Conservation (phyloP, 2,797 vertebrate genomes). For the Pseudocheirus occidentalis region DNA sequence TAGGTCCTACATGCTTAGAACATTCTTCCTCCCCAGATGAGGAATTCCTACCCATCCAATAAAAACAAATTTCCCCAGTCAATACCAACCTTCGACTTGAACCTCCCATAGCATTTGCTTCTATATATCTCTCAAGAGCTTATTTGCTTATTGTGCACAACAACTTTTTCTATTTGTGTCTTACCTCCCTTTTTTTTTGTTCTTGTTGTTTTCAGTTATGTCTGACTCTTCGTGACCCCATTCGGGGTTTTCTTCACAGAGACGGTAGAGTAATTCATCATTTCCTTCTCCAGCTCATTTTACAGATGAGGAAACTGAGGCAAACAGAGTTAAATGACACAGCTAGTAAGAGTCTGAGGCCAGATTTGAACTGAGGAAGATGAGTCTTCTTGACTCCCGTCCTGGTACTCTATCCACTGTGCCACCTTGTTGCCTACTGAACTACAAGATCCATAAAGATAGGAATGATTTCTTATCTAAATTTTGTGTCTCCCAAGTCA, state of each 20-base stretch:
- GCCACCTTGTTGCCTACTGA: not conserved
- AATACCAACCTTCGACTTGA: not conserved
- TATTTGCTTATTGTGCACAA: not conserved
- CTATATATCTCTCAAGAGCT: not conserved
- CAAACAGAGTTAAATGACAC: not conserved
- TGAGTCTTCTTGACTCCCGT: not conserved
- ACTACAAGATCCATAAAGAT: not conserved
- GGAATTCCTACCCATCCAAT: no score
- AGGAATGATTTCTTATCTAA: not conserved
- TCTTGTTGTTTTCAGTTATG: not conserved
- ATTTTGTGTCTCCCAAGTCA: not conserved
- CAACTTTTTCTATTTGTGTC: not conserved
- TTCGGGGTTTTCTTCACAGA: not conserved
- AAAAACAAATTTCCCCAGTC: not conserved
- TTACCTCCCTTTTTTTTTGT: not conserved
- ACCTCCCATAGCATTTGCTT: not conserved
- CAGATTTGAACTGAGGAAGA: not conserved
- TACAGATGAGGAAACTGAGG: not conserved
- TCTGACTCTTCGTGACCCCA: not conserved
- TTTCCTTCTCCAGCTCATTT: not conserved
- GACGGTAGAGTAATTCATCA: not conserved
- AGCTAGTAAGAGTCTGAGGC: not conserved
- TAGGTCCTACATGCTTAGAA: not conserved
- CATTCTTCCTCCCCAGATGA: not conserved
- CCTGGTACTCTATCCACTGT: not conserved